phyloP scores from a whole-genome alignment of 2,888 invertebrate genomes.

The Epiblema foenella region DNA sequence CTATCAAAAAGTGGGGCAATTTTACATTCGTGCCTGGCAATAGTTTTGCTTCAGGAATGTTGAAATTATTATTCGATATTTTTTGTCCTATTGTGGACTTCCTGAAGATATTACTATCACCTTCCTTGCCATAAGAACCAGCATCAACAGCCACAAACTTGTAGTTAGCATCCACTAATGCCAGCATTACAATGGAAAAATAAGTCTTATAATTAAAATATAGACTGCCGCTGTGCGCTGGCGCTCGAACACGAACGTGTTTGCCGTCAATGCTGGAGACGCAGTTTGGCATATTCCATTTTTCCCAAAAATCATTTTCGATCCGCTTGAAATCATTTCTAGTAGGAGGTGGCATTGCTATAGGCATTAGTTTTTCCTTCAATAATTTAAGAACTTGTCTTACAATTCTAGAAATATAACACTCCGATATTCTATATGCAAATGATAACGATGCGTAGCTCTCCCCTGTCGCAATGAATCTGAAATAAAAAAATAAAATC shows the following conservation, averaged over 20 bases:
- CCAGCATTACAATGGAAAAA: slow-evolving; percentile 42
- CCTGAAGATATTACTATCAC: slow-evolving; percentile 42
- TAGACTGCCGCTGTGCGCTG: slow-evolving; percentile 38
- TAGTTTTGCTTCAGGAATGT: slow-evolving; percentile 28
- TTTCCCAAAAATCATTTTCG: slow-evolving; percentile 15
- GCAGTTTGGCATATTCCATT: slow-evolving; percentile 27
- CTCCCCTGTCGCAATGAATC: too few species aligned
- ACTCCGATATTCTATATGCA: too few species aligned
- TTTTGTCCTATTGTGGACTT: slow-evolving; percentile 26
- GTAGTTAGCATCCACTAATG: slow-evolving; percentile 43
- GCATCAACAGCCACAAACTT: slow-evolving; percentile 43
- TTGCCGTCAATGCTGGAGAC: slow-evolving; percentile 19
- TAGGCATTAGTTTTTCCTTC: too few species aligned
- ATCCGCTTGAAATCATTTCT: too few species aligned
- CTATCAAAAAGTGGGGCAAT: slow-evolving; percentile 39
- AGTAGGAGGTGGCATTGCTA: too few species aligned
- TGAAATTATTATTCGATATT: slow-evolving; percentile 29
- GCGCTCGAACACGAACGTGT: slow-evolving; percentile 9
- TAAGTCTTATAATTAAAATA: slow-evolving; percentile 42
- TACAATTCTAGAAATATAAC: too few species aligned
- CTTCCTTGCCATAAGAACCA: slow-evolving; percentile 43
- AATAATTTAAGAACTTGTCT: too few species aligned
- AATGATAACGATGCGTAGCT: too few species aligned
- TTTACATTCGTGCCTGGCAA: slow-evolving; percentile 31
- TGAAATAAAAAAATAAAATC: too few species aligned